Evolutionary conservation across 2,113 vertebrate species (phyloP), one percentile per base, ranked within the genome.

Genomic region (Madoqua kirkii): DNA sequence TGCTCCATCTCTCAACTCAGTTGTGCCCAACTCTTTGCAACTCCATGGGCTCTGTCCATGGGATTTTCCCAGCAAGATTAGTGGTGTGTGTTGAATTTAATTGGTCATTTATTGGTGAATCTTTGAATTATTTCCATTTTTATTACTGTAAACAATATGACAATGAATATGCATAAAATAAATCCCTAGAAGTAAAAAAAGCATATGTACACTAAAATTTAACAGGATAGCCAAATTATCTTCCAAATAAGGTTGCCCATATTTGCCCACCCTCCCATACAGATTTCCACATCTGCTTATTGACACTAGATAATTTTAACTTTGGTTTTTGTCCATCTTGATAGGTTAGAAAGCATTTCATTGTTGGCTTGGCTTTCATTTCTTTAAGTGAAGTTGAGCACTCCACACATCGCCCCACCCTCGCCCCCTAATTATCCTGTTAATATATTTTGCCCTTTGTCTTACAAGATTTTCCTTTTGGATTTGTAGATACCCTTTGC

Each of bases 101-200:
- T 14, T 45, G n/a, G 67, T 62, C 43, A 76, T 9, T 36, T 86
- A 64, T 29, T 71, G 45, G 54, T 27, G n/a, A 89, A 89, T 95
- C 16, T 67, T 94, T 71, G 74, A 25, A 15, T 76, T 95, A 82
- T 88, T 95, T 94, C 6, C 50, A 76, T 88, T 95, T 62, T 82
- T 50, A 59, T 88, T 87, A 82, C 6, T 82, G 0, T 89, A 62
- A 89, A 43, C 14, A 96, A 67, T 54, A 82, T 81, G 95, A 8
- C 15, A 87, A 23, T 36, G 95, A 71, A 74, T 54, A 91, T 16
- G 16, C 50, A 12, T 50, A 89, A 45, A 87, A 59, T 59, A 95
- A 91, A 85, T 89, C 87, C 8, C 17, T 87, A 93, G n/a, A 92
- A 31, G 55, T 84, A 62, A 96, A 96, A 96, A 78, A 55, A 43